Evolutionary conservation across 2,888 invertebrate species (phyloP).

Genomic region (Antheraea assamensis): DNA sequence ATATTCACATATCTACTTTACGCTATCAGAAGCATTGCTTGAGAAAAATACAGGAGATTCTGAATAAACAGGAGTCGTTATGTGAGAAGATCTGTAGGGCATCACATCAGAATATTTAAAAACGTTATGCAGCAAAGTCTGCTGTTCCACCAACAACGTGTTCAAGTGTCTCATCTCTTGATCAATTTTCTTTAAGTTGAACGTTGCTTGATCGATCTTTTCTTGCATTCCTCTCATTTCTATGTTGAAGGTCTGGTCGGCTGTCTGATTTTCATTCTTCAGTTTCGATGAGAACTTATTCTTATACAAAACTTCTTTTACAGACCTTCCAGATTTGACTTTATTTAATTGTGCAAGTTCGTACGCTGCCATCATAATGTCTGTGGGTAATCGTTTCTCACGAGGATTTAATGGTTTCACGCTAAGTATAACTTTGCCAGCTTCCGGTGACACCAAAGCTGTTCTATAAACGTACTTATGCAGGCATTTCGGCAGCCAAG

Average conservation of each 20-base stretch:
- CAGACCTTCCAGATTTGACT: conserved; percentile 84
- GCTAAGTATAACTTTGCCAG: conserved; percentile 90
- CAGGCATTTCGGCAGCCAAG: conserved; percentile 88
- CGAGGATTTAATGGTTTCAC: conserved; percentile 92
- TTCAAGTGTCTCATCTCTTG: conserved; percentile 87
- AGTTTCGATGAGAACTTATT: conserved; percentile 84
- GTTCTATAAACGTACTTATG: conserved; percentile 89
- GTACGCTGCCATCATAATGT: conserved; percentile 90
- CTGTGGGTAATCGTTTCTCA: conserved; percentile 89
- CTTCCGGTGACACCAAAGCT: conserved; percentile 90
- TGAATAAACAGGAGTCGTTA: conserved; percentile 49
- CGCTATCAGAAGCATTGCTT: conserved; percentile 29
- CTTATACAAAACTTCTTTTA: conserved; percentile 82
- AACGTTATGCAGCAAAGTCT: conserved; percentile 62
- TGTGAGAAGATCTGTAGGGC: conserved; percentile 47
- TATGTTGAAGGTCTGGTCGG: conserved; percentile 77
- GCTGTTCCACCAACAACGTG: conserved; percentile 70
- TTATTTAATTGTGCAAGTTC: conserved; percentile 89
- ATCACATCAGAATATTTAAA: conserved; percentile 53
- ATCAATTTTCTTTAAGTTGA: conserved; percentile 86
- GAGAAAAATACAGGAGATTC: conserved; percentile 66
- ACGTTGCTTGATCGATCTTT: conserved; percentile 86
- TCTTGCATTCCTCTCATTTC: conserved; percentile 84
- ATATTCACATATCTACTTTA: conserved; percentile 19
- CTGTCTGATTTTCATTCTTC: conserved; percentile 78